phyloP scores from a whole-genome alignment of 2,113 vertebrate genomes.

The Oreochromis spilurus region DNA sequence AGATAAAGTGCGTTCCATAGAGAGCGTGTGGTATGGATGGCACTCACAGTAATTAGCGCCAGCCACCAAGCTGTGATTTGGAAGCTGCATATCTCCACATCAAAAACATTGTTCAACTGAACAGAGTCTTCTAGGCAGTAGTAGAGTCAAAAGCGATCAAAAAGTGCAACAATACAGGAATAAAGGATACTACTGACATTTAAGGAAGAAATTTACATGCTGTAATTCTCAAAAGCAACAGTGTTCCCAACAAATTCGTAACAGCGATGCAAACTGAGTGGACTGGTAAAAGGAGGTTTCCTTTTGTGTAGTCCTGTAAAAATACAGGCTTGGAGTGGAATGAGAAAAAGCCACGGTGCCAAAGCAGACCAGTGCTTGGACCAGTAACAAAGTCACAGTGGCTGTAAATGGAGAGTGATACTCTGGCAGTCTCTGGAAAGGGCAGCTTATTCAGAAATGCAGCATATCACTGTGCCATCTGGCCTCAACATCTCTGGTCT shows the following conservation, averaged over 20 bases:
- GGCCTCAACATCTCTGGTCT: background rate
- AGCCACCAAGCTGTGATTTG: background rate
- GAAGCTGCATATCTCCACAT: background rate
- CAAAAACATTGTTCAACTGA: background rate
- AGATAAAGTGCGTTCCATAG: slow-evolving; percentile 15
- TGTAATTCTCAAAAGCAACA: background rate
- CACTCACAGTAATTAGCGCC: background rate
- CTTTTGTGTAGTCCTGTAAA: background rate
- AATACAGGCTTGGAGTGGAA: slow-evolving; percentile 33
- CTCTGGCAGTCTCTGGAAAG: background rate
- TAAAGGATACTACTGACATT: background rate
- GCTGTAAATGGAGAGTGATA: slow-evolving; percentile 4
- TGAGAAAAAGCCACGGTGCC: slow-evolving; percentile 24
- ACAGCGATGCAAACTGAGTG: background rate
- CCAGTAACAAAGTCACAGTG: slow-evolving; percentile 10
- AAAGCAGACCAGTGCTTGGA: background rate
- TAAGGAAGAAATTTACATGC: background rate
- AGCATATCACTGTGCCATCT: background rate
- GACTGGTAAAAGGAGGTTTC: background rate
- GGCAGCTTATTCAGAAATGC: slow-evolving; percentile 33
- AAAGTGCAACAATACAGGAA: slow-evolving; percentile 57
- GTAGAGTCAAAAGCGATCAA: slow-evolving; percentile 18
- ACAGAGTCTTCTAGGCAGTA: slow-evolving; percentile 11
- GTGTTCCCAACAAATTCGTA: background rate
- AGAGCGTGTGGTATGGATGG: background rate